phyloP scores from a whole-genome alignment of 2,113 vertebrate species.

The Zosterops hypoxanthus region DNA sequence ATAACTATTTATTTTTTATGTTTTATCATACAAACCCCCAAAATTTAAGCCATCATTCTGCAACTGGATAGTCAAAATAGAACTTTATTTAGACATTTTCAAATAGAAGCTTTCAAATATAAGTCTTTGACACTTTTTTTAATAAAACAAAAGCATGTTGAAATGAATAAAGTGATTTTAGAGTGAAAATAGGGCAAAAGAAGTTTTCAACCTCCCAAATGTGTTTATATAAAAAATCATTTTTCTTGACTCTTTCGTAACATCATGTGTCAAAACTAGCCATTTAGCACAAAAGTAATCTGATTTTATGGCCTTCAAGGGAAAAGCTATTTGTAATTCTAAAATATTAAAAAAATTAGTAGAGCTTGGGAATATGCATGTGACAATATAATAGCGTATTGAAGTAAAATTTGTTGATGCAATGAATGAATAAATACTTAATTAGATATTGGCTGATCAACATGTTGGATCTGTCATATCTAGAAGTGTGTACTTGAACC shows the following conservation, averaged over 20 bases:
- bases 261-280: not conserved
- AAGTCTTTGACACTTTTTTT: not conserved
- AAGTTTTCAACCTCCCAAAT: fast-evolving
- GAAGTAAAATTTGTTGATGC: not conserved
- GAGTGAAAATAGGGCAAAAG: not conserved
- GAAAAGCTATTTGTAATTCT: not conserved
- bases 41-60: not conserved
- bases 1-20: not conserved
- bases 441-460: not conserved
- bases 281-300: not conserved
- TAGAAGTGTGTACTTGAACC: not conserved
- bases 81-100: not conserved
- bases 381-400: not conserved
- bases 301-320: not conserved
- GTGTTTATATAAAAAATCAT: not conserved
- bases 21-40: not conserved
- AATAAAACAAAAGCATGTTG: not conserved
- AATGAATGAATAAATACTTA: not conserved
- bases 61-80: not conserved
- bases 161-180: not conserved
- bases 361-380: not conserved
- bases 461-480: not conserved
- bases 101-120: not conserved
- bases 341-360: not conserved
- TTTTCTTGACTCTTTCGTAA: not conserved